Percentiles rank a stretch among this genome's conserved stretches.
Conservation (phyloP, 1,140 invertebrate genomes). For the Diabrotica virgifera region DNA sequence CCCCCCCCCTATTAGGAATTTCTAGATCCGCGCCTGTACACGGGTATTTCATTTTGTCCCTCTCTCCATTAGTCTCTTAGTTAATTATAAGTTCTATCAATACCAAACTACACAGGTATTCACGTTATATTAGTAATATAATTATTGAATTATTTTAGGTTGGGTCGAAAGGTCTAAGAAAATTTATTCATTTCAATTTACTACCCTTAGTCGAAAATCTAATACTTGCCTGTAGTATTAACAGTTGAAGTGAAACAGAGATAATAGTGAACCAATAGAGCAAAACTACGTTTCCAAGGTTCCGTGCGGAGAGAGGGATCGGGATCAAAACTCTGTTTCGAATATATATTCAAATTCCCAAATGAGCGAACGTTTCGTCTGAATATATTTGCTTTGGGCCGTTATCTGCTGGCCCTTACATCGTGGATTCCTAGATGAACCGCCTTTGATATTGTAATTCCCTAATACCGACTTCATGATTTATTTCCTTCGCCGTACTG, state of each 20-base stretch:
- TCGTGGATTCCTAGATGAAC: constrained; percentile 42
- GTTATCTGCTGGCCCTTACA: constrained; percentile 40
- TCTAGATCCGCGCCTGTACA: too few relatives aligned
- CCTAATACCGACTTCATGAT: constrained; percentile 40
- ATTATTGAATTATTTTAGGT: too few relatives aligned
- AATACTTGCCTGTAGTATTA: neutral
- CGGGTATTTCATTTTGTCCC: too few relatives aligned
- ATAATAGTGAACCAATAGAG: constrained; percentile 39
- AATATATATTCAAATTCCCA: constrained; percentile 47
- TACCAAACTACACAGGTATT: too few relatives aligned
- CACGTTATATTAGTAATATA: too few relatives aligned
- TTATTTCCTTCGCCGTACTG: constrained; percentile 35
- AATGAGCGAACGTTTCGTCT: constrained; percentile 39
- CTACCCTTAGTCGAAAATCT: too few relatives aligned
- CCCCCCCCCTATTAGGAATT: too few relatives aligned
- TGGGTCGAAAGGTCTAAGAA: too few relatives aligned
- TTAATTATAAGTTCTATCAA: too few relatives aligned
- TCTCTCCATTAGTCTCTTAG: too few relatives aligned
- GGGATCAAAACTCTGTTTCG: constrained; percentile 39
- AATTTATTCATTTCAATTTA: too few relatives aligned
- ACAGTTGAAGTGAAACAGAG: constrained; percentile 23
- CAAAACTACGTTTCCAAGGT: constrained; percentile 26
- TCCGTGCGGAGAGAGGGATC: constrained; percentile 7
- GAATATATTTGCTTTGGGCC: constrained; percentile 44
- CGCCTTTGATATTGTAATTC: constrained; percentile 46